Base-by-base conservation (phyloP, 1,140 invertebrate species). In the Drosophila bocki region DNA sequence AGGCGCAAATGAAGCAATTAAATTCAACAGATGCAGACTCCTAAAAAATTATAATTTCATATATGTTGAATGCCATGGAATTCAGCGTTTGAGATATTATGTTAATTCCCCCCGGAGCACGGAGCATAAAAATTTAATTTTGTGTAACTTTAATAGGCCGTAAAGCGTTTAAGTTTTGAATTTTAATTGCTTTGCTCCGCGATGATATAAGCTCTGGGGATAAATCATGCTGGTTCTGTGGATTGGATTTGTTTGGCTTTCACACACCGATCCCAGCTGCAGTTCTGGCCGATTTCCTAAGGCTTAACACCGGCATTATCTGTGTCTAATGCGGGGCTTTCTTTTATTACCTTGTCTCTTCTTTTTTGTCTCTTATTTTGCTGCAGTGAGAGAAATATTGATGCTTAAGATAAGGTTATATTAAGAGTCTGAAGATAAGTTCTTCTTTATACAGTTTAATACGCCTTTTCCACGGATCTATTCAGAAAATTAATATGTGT, bases 1-100 rank as follows among this genome's bases (percentile, higher is more conserved):
- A 59, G 80, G 77, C 77, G 85, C 75, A 88, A 88, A 91, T 91
- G 81, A 88, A 88, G 81, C 84, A 85, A 88, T 88, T 90, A 79
- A 90, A 90, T 85, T 85, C 84, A 76, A 75, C 78, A 84, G 51
- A 68, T 59, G 56, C 69, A 75, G 68, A 65, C 39, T 33, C 59
- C 42, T 44, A 70, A 72, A 75, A 53, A 69, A 69, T 42, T 65
- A 71, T 57, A 60, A 45, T 61, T 71, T 62, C 69, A 58, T 82
- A 58, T 82, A 44, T 60, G 41, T 68, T 50, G 37, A 17, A 33
- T 75, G 44, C 51, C 32, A 29, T 35, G n/a, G 58, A 32, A 41
- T 37, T 37, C 26, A 29, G 47, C 47, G 47, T 48, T 48, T 48
- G 57, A 42, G 3, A 59, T 71, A 42, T 50, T 72, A 72, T 72